Percentiles rank a stretch among this genome's conserved stretches.
These are phyloP conservation scores for Microtus oregoni DNA, from an alignment of 2,113 vertebrate genomes.

Conservation along the genomic window DNA sequence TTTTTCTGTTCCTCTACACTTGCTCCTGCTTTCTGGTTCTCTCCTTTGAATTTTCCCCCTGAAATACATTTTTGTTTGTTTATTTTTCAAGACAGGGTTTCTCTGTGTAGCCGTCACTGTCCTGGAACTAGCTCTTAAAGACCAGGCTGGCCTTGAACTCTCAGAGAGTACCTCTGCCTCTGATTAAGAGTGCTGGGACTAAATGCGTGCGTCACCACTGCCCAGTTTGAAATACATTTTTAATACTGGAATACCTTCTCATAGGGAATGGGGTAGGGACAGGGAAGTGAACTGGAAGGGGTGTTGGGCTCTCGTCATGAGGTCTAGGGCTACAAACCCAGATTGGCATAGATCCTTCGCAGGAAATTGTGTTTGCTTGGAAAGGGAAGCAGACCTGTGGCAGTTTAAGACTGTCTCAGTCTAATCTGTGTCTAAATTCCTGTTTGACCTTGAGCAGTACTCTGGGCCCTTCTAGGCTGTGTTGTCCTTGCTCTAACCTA, in stretches of 20 bases:
- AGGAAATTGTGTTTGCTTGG: not conserved
- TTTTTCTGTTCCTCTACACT: not conserved
- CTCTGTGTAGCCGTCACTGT: not conserved
- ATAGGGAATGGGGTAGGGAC: not conserved
- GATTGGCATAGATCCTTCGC: slow-evolving; percentile 17
- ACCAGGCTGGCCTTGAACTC: not conserved
- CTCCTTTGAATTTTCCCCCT: not conserved
- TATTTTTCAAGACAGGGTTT: not conserved
- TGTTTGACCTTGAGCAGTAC: slow-evolving; percentile 58
- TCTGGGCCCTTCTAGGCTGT: not conserved
- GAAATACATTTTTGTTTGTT: not conserved
- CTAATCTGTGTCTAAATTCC: not conserved
- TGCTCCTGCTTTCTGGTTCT: not conserved
- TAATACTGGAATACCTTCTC: slow-evolving; percentile 59
- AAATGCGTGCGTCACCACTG: not conserved
- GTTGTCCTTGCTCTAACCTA: slow-evolving; percentile 27
- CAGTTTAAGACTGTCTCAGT: not conserved
- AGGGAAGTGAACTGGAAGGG: not conserved
- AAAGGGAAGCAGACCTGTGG: slow-evolving; percentile 14
- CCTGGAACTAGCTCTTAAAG: not conserved
- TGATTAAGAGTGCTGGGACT: not conserved
- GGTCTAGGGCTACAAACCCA: not conserved
- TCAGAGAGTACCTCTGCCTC: not conserved
- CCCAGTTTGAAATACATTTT: slow-evolving; percentile 22
- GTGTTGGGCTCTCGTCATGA: not conserved